Conservation (phyloP, 2,888 invertebrate genomes). For the Agrochola macilenta region DNA sequence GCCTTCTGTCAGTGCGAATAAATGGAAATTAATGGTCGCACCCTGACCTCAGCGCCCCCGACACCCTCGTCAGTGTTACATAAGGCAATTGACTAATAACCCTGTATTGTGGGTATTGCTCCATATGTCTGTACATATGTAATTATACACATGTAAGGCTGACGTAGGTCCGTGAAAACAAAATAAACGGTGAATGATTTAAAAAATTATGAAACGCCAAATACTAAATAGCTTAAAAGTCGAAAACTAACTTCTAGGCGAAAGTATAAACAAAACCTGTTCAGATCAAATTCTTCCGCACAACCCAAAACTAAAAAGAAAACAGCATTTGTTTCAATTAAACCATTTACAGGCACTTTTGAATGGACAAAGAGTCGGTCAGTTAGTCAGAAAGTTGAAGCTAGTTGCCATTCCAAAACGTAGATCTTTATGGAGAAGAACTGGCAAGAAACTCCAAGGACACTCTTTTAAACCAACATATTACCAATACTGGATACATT, state of each 20-base stretch:
- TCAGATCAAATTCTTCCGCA: no score
- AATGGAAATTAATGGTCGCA: conserved; percentile 83
- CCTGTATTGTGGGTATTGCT: conserved; percentile 49
- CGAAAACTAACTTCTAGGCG: neutral
- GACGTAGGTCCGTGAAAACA: conserved; percentile 12
- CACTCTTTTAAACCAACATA: no score
- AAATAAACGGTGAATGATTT: neutral
- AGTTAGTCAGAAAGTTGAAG: no score
- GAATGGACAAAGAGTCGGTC: no score
- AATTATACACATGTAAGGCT: neutral
- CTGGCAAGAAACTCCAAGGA: no score
- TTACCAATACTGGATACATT: no score
- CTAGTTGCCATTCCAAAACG: no score
- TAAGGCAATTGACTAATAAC: conserved; percentile 70
- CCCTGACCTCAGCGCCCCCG: conserved; percentile 56
- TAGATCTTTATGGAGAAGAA: no score
- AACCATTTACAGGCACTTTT: no score
- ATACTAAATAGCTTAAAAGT: neutral
- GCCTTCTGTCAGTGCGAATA: conserved; percentile 79
- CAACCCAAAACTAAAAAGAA: no score
- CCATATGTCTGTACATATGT: conserved; percentile 21
- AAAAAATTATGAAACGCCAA: neutral
- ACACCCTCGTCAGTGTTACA: conserved; percentile 58
- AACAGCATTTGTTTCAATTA: no score
- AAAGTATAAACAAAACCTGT: no score